phyloP scores from a whole-genome alignment of 2,113 vertebrate species.

The Anarrhichthys ocellatus region DNA sequence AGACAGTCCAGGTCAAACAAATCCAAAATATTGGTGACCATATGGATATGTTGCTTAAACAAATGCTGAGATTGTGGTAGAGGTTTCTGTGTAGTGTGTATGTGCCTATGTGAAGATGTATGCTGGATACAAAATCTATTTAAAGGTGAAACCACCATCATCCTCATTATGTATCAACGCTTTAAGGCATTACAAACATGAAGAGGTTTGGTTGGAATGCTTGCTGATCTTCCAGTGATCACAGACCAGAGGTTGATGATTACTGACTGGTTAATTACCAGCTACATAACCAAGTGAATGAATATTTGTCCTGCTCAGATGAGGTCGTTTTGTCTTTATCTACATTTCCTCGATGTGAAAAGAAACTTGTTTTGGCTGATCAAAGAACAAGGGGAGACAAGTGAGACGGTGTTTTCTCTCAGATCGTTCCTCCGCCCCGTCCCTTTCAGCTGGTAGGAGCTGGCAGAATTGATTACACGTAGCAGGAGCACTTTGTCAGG shows the following conservation, averaged over 20 bases:
- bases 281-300: background rate
- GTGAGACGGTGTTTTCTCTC: constrained; percentile 31
- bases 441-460: constrained; percentile 45
- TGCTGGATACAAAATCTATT: background rate
- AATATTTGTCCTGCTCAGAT: constrained; percentile 14
- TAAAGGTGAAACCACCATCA: background rate
- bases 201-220: background rate
- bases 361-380: constrained; percentile 40
- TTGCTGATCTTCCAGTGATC: background rate
- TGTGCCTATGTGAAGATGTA: background rate
- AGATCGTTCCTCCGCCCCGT: constrained; percentile 37
- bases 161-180: background rate
- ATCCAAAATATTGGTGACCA: background rate
- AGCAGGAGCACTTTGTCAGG: constrained; percentile 66
- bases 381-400: constrained; percentile 51
- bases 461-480: constrained; percentile 69
- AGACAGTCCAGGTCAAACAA: background rate
- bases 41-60: background rate
- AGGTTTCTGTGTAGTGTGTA: background rate
- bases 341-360: constrained; percentile 27
- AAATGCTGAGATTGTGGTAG: background rate
- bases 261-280: background rate
- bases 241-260: background rate
- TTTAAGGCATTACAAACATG: background rate
- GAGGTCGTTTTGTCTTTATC: constrained; percentile 11